phyloP scores from a whole-genome alignment of 2,888 invertebrate genomes.

The Pachydiplax longipennis region DNA sequence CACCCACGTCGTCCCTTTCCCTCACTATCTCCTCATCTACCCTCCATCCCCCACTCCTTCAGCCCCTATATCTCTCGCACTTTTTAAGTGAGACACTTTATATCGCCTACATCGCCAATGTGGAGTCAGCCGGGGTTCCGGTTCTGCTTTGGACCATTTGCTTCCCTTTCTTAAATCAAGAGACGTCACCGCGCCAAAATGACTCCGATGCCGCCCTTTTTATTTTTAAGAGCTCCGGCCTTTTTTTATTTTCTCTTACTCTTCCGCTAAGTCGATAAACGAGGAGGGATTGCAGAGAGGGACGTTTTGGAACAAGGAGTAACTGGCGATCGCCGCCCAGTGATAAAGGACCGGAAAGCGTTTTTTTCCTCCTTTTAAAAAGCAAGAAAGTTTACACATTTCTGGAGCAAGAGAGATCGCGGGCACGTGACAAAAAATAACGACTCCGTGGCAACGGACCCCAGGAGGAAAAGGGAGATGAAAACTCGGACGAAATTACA shows the following conservation, averaged over 20 bases:
- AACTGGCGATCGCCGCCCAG: neutral
- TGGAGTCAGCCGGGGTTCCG: neutral
- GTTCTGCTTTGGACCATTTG: neutral
- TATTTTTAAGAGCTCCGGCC: neutral
- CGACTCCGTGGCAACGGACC: neutral
- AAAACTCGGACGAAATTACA: neutral
- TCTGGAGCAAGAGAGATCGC: neutral
- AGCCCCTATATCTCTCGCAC: neutral
- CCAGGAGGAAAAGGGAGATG: neutral
- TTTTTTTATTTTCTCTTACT: neutral
- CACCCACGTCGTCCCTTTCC: neutral
- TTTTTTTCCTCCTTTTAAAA: neutral
- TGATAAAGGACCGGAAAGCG: neutral
- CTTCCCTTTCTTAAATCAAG: neutral
- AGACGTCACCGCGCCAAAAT: neutral
- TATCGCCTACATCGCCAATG: neutral
- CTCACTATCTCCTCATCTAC: neutral
- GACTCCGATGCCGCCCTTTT: neutral
- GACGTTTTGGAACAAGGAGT: neutral
- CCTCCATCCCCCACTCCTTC: neutral
- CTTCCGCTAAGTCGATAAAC: neutral
- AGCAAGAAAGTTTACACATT: neutral
- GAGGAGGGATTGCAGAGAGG: neutral
- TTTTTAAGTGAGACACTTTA: neutral
- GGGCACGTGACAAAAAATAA: neutral